These are phyloP conservation scores for Oryzaephilus surinamensis DNA, from an alignment of 1,140 invertebrate genomes.

Conservation along the genomic window DNA sequence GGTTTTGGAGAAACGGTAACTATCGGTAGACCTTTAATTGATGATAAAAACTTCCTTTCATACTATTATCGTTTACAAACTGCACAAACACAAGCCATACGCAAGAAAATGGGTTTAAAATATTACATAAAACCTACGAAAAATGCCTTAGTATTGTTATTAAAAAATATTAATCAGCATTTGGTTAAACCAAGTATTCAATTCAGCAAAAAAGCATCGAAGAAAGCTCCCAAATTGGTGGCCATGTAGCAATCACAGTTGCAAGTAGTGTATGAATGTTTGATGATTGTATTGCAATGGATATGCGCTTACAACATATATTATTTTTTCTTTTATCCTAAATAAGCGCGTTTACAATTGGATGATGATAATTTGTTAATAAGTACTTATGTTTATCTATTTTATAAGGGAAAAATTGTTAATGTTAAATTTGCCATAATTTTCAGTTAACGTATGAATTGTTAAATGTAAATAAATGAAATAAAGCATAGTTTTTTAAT, in stretches of 20 bases:
- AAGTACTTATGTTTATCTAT: too few relatives aligned
- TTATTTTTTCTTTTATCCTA: conserved; percentile 24
- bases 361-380: too few relatives aligned
- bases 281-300: conserved; percentile 17
- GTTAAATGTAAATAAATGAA: too few relatives aligned
- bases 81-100: conserved; percentile 36
- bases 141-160: conserved; percentile 8
- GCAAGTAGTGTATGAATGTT: conserved; percentile 18
- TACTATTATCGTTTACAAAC: conserved; percentile 34
- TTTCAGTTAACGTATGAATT: too few relatives aligned
- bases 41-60: conserved; percentile 17
- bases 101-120: conserved; percentile 41
- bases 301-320: conserved; percentile 22
- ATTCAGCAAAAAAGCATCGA: too few relatives aligned
- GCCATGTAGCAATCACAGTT: conserved; percentile 19
- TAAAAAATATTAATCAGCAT: too few relatives aligned
- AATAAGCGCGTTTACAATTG: too few relatives aligned
- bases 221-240: conserved; percentile 11
- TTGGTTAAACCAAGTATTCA: too few relatives aligned
- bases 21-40: conserved; percentile 22
- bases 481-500: too few relatives aligned
- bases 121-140: conserved; percentile 37
- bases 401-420: too few relatives aligned
- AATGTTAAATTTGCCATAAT: too few relatives aligned
- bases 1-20: conserved; percentile 37